Evolutionary conservation across 2,888 invertebrate species (phyloP).

Genomic region (Proisotoma minuta): DNA sequence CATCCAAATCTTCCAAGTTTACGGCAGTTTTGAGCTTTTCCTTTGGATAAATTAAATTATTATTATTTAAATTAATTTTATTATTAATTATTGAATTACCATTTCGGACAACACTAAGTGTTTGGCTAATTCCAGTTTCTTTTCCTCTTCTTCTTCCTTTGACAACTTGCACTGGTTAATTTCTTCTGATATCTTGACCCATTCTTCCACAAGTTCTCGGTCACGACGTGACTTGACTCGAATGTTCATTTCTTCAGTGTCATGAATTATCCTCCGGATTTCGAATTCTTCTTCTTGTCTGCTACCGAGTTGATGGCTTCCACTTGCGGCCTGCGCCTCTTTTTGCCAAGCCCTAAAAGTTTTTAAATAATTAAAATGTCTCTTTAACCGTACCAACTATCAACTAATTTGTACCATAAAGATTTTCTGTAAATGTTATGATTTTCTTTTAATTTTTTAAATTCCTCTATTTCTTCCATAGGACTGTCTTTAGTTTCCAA

Average conservation of each 20-base stretch:
- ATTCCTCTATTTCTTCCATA: background rate
- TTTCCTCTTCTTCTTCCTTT: conserved; percentile 13
- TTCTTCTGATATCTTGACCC: conserved; percentile 16
- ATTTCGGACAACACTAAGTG: conserved; percentile 20
- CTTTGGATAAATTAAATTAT: background rate
- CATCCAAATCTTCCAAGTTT: conserved; percentile 23
- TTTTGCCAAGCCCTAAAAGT: conserved; percentile 1
- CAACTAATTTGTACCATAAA: no score
- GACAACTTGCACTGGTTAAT: background rate
- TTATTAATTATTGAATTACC: conserved; percentile 5
- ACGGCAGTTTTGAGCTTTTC: conserved; percentile 16
- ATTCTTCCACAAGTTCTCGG: conserved; percentile 18
- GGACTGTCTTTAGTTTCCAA: background rate
- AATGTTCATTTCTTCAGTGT: conserved; percentile 7
- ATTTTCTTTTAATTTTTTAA: background rate
- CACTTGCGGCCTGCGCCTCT: background rate
- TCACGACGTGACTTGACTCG: conserved; percentile 19
- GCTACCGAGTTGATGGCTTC: no score
- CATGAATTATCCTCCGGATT: conserved; percentile 17
- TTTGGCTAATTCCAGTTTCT: conserved; percentile 21
- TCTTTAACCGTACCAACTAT: no score
- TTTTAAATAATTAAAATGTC: no score
- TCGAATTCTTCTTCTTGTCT: conserved; percentile 2
- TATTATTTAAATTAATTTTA: background rate
- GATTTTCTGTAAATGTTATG: background rate